A percentile compares a stretch with the other conserved stretches of the same genome.
Conservation (phyloP, 2,888 invertebrate species). For the Tortrix viridana region DNA sequence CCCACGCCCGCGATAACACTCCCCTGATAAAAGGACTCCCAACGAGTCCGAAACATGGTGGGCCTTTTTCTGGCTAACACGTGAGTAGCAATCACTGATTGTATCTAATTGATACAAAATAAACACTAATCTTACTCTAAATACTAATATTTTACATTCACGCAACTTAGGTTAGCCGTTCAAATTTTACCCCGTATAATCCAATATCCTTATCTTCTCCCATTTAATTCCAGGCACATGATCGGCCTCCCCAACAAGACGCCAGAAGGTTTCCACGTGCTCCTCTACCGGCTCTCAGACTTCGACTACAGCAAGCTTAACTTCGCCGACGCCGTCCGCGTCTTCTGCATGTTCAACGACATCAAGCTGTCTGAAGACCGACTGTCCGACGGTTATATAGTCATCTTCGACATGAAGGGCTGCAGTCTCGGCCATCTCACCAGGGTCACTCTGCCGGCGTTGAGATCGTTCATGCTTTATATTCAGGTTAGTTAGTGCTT, state of each 20-base stretch:
- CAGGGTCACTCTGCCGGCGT: slow-evolving; percentile 85
- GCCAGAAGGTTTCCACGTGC: slow-evolving; percentile 85
- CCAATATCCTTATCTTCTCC: background rate
- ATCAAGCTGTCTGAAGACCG: slow-evolving; percentile 86
- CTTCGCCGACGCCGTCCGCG: slow-evolving; percentile 85
- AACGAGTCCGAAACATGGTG: too few species aligned
- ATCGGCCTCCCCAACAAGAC: slow-evolving; percentile 85
- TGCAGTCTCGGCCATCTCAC: slow-evolving; percentile 87
- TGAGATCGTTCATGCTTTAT: slow-evolving; percentile 86
- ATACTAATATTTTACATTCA: too few species aligned
- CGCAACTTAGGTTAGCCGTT: too few species aligned
- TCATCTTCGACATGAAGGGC: slow-evolving; percentile 88
- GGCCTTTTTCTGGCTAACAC: too few species aligned
- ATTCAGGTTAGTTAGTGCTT: slow-evolving; percentile 82
- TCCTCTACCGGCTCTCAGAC: slow-evolving; percentile 85
- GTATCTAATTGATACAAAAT: too few species aligned
- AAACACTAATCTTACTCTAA: too few species aligned
- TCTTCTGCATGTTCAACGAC: slow-evolving; percentile 88
- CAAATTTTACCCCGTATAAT: background rate
- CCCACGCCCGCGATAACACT: too few species aligned
- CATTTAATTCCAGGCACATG: slow-evolving; percentile 79
- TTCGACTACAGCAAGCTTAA: slow-evolving; percentile 86
- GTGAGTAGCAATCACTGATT: too few species aligned
- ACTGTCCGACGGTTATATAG: slow-evolving; percentile 83
- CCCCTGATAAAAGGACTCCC: too few species aligned